A percentile compares a stretch with the other conserved stretches of the same genome.
Evolutionary conservation across 2,888 invertebrate species (phyloP).

Genomic region (Leuctra nigra): DNA sequence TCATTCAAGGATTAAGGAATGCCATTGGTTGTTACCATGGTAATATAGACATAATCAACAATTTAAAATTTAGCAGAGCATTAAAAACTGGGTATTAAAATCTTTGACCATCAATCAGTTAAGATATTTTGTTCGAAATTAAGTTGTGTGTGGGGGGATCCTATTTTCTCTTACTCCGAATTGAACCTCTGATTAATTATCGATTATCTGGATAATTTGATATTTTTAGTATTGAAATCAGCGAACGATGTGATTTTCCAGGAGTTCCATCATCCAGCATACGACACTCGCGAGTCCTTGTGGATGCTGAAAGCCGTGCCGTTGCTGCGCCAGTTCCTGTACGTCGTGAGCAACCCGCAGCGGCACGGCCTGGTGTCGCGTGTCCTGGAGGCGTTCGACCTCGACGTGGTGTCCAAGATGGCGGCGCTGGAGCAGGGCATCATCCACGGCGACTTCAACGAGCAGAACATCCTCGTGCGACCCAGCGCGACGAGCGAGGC

Average conservation of each 20-base stretch:
- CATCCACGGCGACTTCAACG: slow-evolving; percentile 89
- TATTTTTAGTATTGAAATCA: no score
- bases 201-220: no score
- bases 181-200: no score
- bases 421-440: slow-evolving; percentile 55
- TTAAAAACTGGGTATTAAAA: neutral
- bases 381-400: slow-evolving; percentile 56
- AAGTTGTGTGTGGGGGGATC: no score
- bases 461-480: slow-evolving; percentile 71
- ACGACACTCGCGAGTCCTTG: slow-evolving; percentile 55
- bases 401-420: slow-evolving; percentile 52
- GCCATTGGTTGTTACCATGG: no score
- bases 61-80: neutral
- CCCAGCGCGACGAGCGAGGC: slow-evolving; percentile 31
- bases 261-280: slow-evolving; percentile 66
- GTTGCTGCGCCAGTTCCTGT: slow-evolving; percentile 57
- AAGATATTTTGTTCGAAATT: no score
- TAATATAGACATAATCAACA: no score
- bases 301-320: slow-evolving; percentile 73
- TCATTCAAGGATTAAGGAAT: no score
- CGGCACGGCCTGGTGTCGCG: slow-evolving; percentile 51
- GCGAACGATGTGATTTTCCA: no score
- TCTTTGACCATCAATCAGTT: no score
- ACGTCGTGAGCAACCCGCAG: slow-evolving; percentile 56
- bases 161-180: no score